Evolutionary conservation across 37 sponge, comb jelly and placozoan species (phyloP).

Genomic region (Ianthella basta): DNA sequence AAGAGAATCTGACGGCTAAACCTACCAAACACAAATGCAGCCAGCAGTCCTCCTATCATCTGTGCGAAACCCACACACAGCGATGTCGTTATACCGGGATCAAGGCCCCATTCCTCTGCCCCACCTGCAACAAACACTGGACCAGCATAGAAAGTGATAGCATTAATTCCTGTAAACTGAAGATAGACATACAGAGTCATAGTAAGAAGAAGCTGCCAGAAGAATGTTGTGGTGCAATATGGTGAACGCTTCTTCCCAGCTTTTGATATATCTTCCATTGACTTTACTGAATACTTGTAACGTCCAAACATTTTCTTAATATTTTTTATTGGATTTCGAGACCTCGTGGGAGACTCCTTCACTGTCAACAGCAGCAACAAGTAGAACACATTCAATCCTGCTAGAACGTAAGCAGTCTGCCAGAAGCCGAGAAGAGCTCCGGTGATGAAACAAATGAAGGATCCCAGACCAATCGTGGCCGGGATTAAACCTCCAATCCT

Average conservation of each 20-base stretch:
- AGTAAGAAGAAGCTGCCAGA: not conserved
- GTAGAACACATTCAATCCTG: not conserved
- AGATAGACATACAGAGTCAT: not conserved
- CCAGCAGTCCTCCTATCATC: not conserved
- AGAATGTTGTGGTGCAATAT: not conserved
- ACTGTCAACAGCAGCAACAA: not conserved
- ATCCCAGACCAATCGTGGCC: not conserved
- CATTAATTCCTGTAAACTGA: constrained; percentile 9
- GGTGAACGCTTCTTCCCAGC: too few relatives aligned
- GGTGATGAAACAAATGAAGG: constrained; percentile 2
- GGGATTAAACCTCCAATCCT: not conserved
- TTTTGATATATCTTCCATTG: not conserved
- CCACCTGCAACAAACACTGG: not conserved
- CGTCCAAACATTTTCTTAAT: not conserved
- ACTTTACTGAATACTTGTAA: not conserved
- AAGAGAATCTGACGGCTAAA: not conserved
- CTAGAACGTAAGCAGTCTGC: not conserved
- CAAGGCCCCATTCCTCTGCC: too few relatives aligned
- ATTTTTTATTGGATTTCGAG: not conserved
- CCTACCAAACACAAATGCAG: not conserved
- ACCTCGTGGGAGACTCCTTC: not conserved
- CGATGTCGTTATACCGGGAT: too few relatives aligned
- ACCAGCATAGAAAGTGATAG: constrained; percentile 11
- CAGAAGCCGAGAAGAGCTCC: constrained; percentile 14
- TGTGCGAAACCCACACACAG: not conserved